These are phyloP conservation scores for Calycopis cecrops DNA, from an alignment of 1,140 invertebrate species.

Conservation along the genomic window DNA sequence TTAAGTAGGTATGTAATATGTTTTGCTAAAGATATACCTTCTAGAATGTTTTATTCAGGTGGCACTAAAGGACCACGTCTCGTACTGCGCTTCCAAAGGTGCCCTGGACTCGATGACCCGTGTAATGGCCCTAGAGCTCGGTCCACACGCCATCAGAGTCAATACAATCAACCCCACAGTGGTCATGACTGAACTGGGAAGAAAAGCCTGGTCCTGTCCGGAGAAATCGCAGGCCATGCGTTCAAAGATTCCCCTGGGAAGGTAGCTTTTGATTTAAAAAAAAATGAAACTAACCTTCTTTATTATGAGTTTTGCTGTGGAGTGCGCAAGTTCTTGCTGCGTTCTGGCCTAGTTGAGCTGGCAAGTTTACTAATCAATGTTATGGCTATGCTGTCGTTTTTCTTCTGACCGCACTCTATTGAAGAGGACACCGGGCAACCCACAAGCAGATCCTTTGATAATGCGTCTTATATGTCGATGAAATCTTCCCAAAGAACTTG, in stretches of 20 bases:
- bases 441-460: too few species aligned
- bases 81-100: slow-evolving; percentile 84
- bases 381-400: too few species aligned
- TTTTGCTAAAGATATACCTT: neutral
- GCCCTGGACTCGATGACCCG: slow-evolving; percentile 82
- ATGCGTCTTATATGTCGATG: too few species aligned
- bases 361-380: too few species aligned
- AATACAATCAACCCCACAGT: slow-evolving; percentile 94
- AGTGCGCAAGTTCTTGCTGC: too few species aligned
- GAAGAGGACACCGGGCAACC: too few species aligned
- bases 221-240: slow-evolving; percentile 81
- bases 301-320: too few species aligned
- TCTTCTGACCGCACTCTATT: too few species aligned
- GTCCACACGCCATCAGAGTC: slow-evolving; percentile 87
- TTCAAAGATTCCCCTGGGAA: slow-evolving; percentile 86
- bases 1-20: neutral
- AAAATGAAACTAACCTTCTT: too few species aligned
- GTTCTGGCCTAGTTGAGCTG: too few species aligned
- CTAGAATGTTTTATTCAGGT: slow-evolving; percentile 37
- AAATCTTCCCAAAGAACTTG: too few species aligned
- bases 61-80: slow-evolving; percentile 84
- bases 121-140: slow-evolving; percentile 91
- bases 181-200: slow-evolving; percentile 91
- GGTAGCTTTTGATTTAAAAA: slow-evolving; percentile 35
- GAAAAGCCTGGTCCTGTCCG: slow-evolving; percentile 86